Conservation (phyloP, 2,113 vertebrate genomes). For the Coracopsis vasa region DNA sequence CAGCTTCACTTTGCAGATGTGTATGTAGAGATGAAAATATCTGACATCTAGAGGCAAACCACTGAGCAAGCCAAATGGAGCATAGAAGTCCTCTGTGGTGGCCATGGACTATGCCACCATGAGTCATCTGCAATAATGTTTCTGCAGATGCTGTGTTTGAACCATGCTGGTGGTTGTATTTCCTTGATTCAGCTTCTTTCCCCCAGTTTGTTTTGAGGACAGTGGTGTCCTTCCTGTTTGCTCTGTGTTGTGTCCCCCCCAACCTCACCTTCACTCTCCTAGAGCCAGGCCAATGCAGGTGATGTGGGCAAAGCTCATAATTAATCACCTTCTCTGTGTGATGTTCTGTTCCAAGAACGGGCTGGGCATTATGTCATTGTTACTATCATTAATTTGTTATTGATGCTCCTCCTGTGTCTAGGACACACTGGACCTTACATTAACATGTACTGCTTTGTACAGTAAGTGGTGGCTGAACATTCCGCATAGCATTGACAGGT, state of each 20-base stretch:
- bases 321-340: too few relatives aligned
- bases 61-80: neutral
- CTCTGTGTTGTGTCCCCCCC: too few relatives aligned
- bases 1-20: neutral
- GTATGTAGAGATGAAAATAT: neutral
- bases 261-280: neutral
- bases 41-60: neutral
- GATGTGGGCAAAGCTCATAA: neutral
- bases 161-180: too few relatives aligned
- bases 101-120: neutral
- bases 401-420: neutral
- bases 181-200: neutral
- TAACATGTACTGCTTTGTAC: neutral
- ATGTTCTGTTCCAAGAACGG: neutral
- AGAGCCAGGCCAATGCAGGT: neutral
- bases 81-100: neutral
- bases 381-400: too few relatives aligned
- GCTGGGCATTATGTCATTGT: neutral
- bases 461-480: accelerated
- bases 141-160: neutral
- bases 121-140: neutral
- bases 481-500: neutral
- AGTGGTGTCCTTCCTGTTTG: neutral
- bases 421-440: neutral
- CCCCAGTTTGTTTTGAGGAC: neutral